A percentile compares a stretch with the other conserved stretches of the same genome.
These are phyloP conservation scores for Platysteira castanea DNA, from an alignment of 2,113 vertebrate species.

Conservation along the genomic window DNA sequence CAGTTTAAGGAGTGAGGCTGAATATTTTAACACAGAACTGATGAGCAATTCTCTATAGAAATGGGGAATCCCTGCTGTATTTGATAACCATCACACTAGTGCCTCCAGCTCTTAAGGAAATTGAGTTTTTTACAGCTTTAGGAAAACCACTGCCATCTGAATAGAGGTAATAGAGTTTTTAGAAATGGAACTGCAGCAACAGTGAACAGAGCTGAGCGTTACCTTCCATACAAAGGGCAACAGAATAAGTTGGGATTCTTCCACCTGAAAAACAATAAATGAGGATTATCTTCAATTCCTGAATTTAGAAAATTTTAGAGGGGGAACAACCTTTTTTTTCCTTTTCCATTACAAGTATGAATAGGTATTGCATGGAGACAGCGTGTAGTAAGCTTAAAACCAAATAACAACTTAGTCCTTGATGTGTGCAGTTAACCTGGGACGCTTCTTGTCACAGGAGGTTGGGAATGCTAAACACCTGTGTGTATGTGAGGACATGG, in stretches of 20 bases:
- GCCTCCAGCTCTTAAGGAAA: not conserved
- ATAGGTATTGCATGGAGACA: not conserved
- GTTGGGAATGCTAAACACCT: not conserved
- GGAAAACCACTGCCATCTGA: not conserved
- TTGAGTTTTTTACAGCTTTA: not conserved
- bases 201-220: not conserved
- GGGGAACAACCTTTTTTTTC: not conserved
- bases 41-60: not conserved
- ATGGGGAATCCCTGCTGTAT: not conserved
- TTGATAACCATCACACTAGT: not conserved
- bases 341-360: not conserved
- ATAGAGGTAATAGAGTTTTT: not conserved
- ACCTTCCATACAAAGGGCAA: not conserved
- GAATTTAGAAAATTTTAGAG: not conserved
- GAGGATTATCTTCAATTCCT: not conserved
- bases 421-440: slow-evolving; percentile 14
- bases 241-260: not conserved
- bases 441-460: not conserved
- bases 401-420: not conserved
- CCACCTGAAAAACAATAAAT: not conserved
- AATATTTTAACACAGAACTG: not conserved
- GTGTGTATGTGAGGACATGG: not conserved
- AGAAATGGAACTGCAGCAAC: not conserved
- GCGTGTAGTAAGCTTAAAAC: not conserved
- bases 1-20: not conserved